Percentiles rank a stretch among this genome's conserved stretches.
These are phyloP conservation scores for Myodes glareolus DNA, from an alignment of 2,113 vertebrate genomes.

Conservation along the genomic window DNA sequence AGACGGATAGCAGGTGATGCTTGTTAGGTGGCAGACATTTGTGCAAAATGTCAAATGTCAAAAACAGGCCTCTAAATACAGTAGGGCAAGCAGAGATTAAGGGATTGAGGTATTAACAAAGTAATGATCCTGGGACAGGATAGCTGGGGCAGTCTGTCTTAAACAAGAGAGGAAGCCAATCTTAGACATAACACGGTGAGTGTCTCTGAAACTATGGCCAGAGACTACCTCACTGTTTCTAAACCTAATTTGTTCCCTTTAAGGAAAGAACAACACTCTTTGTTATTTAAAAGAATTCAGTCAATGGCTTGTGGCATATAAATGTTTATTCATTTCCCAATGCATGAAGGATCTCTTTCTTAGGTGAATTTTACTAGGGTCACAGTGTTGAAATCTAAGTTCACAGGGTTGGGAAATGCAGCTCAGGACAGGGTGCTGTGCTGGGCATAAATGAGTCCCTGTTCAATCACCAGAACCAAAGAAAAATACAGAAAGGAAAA, in stretches of 20 bases:
- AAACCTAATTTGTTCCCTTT: neutral
- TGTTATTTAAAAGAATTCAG: neutral
- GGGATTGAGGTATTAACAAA: neutral
- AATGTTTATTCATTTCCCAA: neutral
- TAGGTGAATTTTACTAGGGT: neutral
- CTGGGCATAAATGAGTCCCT: neutral
- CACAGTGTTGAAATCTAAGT: neutral
- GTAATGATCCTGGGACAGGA: neutral
- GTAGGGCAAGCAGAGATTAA: too few species aligned
- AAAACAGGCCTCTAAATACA: neutral
- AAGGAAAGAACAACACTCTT: neutral
- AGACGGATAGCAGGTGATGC: neutral
- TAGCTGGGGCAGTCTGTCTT: accelerated
- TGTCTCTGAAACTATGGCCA: neutral
- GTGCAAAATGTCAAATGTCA: neutral
- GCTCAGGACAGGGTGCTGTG: neutral
- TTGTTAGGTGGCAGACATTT: neutral
- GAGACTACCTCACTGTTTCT: neutral
- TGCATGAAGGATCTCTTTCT: neutral
- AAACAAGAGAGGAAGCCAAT: neutral
- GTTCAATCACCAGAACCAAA: neutral
- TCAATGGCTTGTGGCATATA: neutral
- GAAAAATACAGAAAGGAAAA: neutral
- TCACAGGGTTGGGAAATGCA: neutral
- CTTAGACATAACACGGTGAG: too few species aligned